Conservation (phyloP, 2,888 invertebrate species). For the Heteropelma amictum region DNA sequence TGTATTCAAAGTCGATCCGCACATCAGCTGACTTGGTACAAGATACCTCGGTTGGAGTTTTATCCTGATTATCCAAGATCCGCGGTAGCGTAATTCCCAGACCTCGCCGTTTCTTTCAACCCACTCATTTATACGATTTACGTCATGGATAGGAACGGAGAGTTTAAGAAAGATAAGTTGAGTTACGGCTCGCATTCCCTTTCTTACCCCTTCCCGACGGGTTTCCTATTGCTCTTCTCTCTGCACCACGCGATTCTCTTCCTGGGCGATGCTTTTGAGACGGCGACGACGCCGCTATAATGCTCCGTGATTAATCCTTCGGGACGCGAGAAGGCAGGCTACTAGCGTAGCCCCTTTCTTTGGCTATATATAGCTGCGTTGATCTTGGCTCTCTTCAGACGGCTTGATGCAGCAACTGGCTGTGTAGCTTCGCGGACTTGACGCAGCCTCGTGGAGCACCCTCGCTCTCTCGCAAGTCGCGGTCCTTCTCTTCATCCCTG, state of each 20-base stretch:
- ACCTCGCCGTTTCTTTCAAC: conserved; percentile 67
- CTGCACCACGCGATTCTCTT: conserved; percentile 56
- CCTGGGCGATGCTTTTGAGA: conserved; percentile 69
- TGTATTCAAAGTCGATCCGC: no score
- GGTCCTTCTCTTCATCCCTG: conserved; percentile 2
- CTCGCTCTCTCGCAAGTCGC: conserved; percentile 3
- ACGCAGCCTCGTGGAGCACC: conserved; percentile 20
- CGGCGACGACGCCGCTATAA: conserved; percentile 67
- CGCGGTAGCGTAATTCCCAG: conserved; percentile 32
- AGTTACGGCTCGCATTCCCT: conserved; percentile 66
- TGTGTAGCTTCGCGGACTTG: conserved; percentile 13
- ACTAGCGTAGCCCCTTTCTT: conserved; percentile 53
- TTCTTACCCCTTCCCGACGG: not conserved
- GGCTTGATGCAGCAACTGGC: not conserved
- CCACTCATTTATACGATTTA: conserved; percentile 72
- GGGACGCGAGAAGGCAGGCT: conserved; percentile 64
- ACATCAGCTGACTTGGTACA: no score
- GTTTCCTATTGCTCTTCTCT: conserved; percentile 16
- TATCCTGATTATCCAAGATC: not conserved
- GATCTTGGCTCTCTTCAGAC: conserved; percentile 37
- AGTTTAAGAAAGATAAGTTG: conserved; percentile 61
- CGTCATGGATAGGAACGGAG: conserved; percentile 63
- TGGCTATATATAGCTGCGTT: conserved; percentile 62
- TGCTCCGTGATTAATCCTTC: conserved; percentile 75
- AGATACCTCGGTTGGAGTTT: no score